These are phyloP conservation scores for Pollenia amentaria DNA, from an alignment of 2,888 invertebrate genomes.

Conservation along the genomic window DNA sequence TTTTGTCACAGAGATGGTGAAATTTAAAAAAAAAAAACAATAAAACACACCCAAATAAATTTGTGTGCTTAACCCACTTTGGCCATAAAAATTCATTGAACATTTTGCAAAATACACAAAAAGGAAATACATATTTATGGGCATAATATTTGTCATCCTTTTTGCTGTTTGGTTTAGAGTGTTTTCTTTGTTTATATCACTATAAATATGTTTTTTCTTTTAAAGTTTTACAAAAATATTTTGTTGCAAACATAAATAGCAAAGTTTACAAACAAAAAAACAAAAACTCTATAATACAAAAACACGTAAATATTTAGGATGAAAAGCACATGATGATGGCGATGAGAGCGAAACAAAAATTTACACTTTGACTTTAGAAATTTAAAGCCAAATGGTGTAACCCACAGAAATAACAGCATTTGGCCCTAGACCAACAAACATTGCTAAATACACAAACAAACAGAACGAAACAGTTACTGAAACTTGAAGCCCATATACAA, in stretches of 20 bases:
- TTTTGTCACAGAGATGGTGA: too few relatives aligned
- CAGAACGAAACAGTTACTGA: conserved; percentile 47
- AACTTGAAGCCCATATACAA: conserved; percentile 38
- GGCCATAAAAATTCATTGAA: conserved; percentile 32
- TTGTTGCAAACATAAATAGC: conserved; percentile 18
- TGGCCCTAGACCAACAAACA: conserved; percentile 70
- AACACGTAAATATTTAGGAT: conserved; percentile 23
- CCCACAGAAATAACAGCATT: conserved; percentile 71
- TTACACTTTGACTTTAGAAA: conserved; percentile 72
- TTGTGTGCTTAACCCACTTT: conserved; percentile 16
- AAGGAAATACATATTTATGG: conserved; percentile 44
- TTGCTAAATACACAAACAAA: conserved; percentile 54
- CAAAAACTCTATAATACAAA: not conserved
- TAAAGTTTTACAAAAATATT: conserved; percentile 32
- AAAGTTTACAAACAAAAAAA: not conserved
- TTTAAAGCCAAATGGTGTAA: conserved; percentile 69
- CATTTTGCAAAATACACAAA: conserved; percentile 41
- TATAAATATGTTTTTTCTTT: conserved; percentile 41
- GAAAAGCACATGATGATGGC: conserved; percentile 50
- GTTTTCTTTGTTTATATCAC: conserved; percentile 26
- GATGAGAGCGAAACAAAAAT: conserved; percentile 53
- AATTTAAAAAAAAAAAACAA: too few relatives aligned
- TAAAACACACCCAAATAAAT: too few relatives aligned
- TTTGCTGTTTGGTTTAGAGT: conserved; percentile 46
- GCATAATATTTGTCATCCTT: conserved; percentile 54